phyloP scores from a whole-genome alignment of 2,797 vertebrate species.

The Taeniopygia guttata region DNA sequence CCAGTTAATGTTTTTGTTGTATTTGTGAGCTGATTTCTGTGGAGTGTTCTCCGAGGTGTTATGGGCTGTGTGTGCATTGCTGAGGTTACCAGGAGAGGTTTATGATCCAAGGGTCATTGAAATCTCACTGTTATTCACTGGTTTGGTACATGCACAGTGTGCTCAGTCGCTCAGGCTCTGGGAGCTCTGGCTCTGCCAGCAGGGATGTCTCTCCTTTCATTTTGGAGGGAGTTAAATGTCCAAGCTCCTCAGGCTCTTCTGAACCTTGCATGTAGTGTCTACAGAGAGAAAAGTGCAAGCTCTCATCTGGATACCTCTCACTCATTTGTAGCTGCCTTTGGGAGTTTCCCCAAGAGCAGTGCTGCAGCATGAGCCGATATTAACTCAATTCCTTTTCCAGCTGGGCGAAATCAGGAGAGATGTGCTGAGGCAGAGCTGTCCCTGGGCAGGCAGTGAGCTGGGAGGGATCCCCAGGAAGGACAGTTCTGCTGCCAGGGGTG shows the following conservation, averaged over 20 bases:
- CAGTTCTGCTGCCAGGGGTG: not conserved
- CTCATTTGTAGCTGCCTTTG: not conserved
- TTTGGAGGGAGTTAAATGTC: not conserved
- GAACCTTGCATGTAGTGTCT: rapidly evolving
- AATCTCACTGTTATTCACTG: not conserved
- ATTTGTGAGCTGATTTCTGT: not conserved
- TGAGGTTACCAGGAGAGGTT: not conserved
- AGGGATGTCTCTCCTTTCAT: not conserved
- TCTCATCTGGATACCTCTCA: not conserved
- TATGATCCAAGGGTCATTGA: not conserved
- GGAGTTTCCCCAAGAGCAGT: not conserved
- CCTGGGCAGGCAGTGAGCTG: too few species aligned
- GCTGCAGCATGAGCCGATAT: not conserved
- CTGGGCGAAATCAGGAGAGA: not conserved
- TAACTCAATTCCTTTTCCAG: too few species aligned
- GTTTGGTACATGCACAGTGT: not conserved
- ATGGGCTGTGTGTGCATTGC: not conserved
- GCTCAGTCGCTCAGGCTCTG: not conserved
- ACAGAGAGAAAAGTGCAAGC: not conserved
- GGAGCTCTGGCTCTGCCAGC: not conserved
- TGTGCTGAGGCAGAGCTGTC: not conserved
- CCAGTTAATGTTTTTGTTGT: not conserved
- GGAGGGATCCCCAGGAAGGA: too few species aligned
- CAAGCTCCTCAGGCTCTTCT: not conserved
- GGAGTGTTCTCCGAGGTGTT: not conserved